Conservation (phyloP, 2,888 invertebrate species). For the Eupelmus urozonus region DNA sequence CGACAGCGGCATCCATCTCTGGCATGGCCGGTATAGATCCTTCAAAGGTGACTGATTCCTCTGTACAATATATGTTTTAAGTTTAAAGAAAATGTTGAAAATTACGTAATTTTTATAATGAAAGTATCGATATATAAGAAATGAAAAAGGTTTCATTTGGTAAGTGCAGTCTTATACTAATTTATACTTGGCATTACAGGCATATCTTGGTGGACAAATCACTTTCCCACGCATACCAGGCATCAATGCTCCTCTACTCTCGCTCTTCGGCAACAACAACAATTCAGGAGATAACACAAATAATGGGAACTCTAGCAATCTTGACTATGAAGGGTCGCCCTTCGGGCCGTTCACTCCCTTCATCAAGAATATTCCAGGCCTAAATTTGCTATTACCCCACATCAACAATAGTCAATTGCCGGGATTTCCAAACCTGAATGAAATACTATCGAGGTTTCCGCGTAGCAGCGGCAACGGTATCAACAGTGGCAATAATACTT, state of each 20-base stretch:
- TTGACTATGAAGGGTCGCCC: neutral
- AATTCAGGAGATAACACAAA: neutral
- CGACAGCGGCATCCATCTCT: constrained; percentile 63
- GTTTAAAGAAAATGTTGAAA: neutral
- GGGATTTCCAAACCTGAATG: neutral
- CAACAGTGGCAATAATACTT: neutral
- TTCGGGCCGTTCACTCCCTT: neutral
- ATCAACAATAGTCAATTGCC: neutral
- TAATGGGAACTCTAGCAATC: neutral
- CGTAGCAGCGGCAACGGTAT: neutral
- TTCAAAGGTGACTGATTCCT: constrained; percentile 33
- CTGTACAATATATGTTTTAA: no score
- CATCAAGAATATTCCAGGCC: neutral
- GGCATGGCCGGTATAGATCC: constrained; percentile 58
- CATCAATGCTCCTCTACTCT: constrained; percentile 29
- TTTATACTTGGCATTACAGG: no score
- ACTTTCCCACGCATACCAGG: constrained; percentile 47
- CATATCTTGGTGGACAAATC: constrained; percentile 11
- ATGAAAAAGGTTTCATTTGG: no score
- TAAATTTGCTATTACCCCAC: neutral
- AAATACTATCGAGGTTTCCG: neutral
- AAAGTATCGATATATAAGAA: no score
- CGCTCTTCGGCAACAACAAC: neutral
- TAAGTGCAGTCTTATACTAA: no score
- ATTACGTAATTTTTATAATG: neutral